Conservation (phyloP, 2,797 vertebrate species). For the Molossus molossus region DNA sequence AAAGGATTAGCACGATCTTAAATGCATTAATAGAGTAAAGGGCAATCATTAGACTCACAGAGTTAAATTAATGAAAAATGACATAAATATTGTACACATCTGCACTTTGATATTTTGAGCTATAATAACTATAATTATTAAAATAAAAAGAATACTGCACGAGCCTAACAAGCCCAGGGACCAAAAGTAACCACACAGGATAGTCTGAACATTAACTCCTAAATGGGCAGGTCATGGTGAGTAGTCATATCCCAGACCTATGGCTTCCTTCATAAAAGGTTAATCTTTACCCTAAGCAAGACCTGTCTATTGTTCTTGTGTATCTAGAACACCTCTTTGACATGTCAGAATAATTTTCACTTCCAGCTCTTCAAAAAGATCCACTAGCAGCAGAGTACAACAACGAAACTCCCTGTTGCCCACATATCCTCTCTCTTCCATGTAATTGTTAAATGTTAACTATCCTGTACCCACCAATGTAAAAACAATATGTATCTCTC, state of each 20-base stretch:
- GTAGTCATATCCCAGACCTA: background rate
- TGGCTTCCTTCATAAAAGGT: background rate
- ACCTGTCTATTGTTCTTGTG: background rate
- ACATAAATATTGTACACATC: background rate
- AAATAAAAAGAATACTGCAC: background rate
- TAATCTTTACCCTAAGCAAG: background rate
- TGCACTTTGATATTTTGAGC: background rate
- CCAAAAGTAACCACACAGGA: background rate
- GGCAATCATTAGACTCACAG: accelerated
- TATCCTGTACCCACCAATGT: background rate
- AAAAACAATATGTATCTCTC: background rate
- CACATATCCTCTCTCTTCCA: background rate
- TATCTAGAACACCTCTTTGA: background rate
- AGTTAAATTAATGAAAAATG: background rate
- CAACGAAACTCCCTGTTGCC: background rate
- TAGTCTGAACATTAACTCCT: background rate
- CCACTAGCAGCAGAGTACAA: background rate
- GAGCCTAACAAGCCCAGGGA: background rate
- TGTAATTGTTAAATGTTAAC: background rate
- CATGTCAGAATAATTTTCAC: background rate
- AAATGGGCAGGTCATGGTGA: background rate
- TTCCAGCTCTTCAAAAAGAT: background rate
- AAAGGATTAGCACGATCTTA: background rate
- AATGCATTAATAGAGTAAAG: background rate
- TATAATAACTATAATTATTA: background rate